Evolutionary conservation across 35 echinoderm and acorn worm species (phyloP).

Genomic region (Ptychodera flava): DNA sequence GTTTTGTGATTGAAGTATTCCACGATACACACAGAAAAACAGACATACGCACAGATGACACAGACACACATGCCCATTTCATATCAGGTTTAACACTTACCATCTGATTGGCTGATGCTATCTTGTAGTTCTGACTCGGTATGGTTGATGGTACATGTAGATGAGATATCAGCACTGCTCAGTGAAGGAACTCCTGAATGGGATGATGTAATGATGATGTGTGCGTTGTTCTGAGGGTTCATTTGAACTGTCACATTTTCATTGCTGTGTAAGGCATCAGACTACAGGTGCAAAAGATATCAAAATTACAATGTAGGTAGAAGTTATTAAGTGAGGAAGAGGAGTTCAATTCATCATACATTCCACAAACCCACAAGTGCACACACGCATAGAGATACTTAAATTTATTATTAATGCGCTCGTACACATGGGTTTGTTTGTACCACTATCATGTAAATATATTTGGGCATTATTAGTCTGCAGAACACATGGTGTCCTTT

Average conservation of each 20-base stretch:
- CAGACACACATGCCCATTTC: too few relatives aligned
- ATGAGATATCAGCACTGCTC: neutral
- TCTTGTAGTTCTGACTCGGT: neutral
- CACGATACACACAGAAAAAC: too few relatives aligned
- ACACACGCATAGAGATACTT: neutral
- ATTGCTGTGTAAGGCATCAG: neutral
- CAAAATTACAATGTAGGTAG: neutral
- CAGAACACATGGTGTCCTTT: too few relatives aligned
- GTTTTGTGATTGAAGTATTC: too few relatives aligned
- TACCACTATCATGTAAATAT: too few relatives aligned
- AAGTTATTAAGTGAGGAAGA: neutral
- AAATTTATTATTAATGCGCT: neutral
- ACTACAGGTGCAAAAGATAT: neutral
- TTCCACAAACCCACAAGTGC: neutral
- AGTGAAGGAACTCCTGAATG: neutral
- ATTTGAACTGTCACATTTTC: constrained; percentile 16
- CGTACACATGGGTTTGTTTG: too few relatives aligned
- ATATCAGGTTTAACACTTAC: too few relatives aligned
- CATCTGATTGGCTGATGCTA: neutral
- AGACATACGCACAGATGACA: too few relatives aligned
- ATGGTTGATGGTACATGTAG: neutral
- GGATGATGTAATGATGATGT: neutral
- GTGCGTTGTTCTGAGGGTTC: neutral
- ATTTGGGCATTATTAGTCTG: neutral
- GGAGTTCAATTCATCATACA: too few relatives aligned